These are phyloP conservation scores for Cryptus viduatorius DNA, from an alignment of 2,888 invertebrate species.

Conservation along the genomic window DNA sequence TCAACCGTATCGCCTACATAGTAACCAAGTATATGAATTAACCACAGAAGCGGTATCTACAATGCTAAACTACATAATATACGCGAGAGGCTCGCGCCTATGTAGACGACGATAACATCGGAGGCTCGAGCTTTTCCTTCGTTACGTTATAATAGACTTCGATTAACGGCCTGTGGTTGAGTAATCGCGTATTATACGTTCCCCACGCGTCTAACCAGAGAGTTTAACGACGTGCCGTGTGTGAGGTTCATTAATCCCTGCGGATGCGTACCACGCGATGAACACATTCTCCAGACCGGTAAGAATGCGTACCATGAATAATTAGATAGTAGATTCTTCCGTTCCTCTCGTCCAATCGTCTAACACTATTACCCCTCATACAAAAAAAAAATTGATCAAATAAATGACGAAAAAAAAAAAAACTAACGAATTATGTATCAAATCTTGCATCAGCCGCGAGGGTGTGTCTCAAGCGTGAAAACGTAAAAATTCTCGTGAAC, in stretches of 20 bases:
- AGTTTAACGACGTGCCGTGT: constrained; percentile 56
- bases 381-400: background rate
- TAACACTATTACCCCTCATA: background rate
- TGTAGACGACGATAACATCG: background rate
- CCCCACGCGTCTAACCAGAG: constrained; percentile 14
- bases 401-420: background rate
- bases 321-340: background rate
- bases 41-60: background rate
- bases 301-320: constrained; percentile 22
- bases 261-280: constrained; percentile 23
- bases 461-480: constrained; percentile 43
- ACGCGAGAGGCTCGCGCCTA: background rate
- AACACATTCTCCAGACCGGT: constrained; percentile 12
- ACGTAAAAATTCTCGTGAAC: constrained; percentile 49
- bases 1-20: constrained; percentile 1
- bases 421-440: background rate
- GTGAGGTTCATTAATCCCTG: constrained; percentile 60
- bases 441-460: background rate
- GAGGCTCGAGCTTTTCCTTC: constrained; percentile 30
- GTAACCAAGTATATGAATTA: constrained; percentile 16
- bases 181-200: constrained; percentile 50
- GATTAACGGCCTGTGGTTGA: constrained; percentile 53
- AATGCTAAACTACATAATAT: background rate
- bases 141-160: constrained; percentile 57
- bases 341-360: background rate